Evolutionary conservation across 2,113 vertebrate species (phyloP).

Genomic region (Oreochromis niloticus): DNA sequence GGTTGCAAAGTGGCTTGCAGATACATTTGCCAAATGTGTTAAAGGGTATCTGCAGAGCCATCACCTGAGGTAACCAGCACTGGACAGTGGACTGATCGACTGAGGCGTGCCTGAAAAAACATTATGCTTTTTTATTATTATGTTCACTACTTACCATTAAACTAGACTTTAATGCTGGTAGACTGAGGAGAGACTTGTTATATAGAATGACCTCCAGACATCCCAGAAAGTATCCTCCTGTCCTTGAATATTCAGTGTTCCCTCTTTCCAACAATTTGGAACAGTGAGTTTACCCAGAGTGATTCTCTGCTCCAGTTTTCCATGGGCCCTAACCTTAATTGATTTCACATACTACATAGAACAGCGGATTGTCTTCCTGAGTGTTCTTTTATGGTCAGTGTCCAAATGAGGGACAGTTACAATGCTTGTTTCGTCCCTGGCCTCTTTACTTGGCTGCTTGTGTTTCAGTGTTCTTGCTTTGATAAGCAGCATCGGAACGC

Average conservation of each 20-base stretch:
- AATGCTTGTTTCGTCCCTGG: slow-evolving; percentile 49
- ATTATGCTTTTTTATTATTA: not conserved
- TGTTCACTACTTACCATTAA: not conserved
- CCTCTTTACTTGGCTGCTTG: slow-evolving; percentile 52
- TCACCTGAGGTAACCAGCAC: not conserved
- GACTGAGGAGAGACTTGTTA: not conserved
- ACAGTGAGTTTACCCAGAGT: not conserved
- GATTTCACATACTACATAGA: slow-evolving; percentile 55
- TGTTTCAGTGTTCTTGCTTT: slow-evolving; percentile 62
- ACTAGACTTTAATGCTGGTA: not conserved
- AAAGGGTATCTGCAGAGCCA: not conserved
- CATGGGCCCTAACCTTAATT: slow-evolving; percentile 53
- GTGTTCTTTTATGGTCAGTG: slow-evolving; percentile 5
- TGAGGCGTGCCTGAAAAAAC: not conserved
- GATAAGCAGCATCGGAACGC: slow-evolving; percentile 49
- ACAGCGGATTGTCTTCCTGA: slow-evolving; percentile 32
- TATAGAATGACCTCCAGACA: not conserved
- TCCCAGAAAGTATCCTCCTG: not conserved
- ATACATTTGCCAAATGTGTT: not conserved
- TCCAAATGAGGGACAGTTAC: slow-evolving; percentile 30
- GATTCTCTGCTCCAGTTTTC: slow-evolving; percentile 8
- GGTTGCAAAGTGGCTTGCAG: not conserved
- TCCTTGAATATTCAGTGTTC: slow-evolving; percentile 43
- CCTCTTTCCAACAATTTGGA: not conserved
- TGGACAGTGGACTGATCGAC: not conserved